Conservation (phyloP, 2,888 invertebrate genomes). For the Drosophila paranaensis region DNA sequence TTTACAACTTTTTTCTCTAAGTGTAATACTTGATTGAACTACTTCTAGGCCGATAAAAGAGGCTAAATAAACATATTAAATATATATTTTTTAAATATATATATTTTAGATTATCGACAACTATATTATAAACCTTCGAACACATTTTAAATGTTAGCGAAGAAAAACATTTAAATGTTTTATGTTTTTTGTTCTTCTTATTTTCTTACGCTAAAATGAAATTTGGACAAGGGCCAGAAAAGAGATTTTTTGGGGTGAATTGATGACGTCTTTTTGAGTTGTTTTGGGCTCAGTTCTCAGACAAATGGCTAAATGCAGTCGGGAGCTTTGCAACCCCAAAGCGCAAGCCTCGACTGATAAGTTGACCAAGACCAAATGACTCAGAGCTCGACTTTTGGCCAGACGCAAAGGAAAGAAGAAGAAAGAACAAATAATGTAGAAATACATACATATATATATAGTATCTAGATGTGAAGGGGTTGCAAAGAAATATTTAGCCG, state of each 20-base stretch:
- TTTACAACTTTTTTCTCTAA: neutral
- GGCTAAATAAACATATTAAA: neutral
- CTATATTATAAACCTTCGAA: neutral
- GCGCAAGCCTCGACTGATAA: slow-evolving; percentile 3
- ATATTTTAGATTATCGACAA: neutral
- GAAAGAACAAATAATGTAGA: slow-evolving; percentile 30
- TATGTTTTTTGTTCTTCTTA: neutral
- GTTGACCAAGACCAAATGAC: slow-evolving; percentile 46
- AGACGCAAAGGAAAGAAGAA: slow-evolving; percentile 16
- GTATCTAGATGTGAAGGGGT: slow-evolving; percentile 6
- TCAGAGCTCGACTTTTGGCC: slow-evolving; percentile 48
- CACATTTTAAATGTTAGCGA: slow-evolving; percentile 2
- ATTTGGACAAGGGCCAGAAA: slow-evolving; percentile 34
- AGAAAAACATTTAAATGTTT: slow-evolving; percentile 2
- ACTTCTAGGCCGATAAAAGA: neutral
- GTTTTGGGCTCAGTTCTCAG: neutral
- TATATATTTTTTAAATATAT: neutral
- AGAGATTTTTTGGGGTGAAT: slow-evolving; percentile 13
- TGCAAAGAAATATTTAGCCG: slow-evolving; percentile 52
- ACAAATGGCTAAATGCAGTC: slow-evolving; percentile 47
- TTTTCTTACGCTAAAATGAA: slow-evolving; percentile 3
- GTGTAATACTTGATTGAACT: slow-evolving; percentile 9
- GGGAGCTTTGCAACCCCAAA: slow-evolving; percentile 34
- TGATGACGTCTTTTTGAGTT: slow-evolving; percentile 29
- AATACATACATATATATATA: slow-evolving; percentile 23